Percentiles rank a stretch among this genome's conserved stretches.
These are phyloP conservation scores for Desmophyllum pertusum DNA, from an alignment of 92 coral and sea anemone species.

Conservation along the genomic window DNA sequence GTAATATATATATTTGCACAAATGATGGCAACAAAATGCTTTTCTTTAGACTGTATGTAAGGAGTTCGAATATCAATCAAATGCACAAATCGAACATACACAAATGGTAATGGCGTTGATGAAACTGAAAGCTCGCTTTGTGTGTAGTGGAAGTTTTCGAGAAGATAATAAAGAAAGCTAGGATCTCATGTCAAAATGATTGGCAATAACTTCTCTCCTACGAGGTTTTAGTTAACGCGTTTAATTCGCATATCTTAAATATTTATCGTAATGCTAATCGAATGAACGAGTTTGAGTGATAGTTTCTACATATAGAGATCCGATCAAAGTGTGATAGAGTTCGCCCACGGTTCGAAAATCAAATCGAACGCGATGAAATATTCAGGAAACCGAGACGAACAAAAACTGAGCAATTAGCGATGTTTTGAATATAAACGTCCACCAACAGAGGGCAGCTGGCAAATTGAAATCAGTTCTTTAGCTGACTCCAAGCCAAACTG, in stretches of 20 bases:
- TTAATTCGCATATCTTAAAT: slow-evolving; percentile 14
- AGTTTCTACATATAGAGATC: neutral
- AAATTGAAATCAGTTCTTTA: slow-evolving; percentile 14
- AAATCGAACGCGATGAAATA: neutral
- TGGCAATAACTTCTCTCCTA: slow-evolving; percentile 1
- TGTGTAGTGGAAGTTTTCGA: neutral
- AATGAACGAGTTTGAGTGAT: neutral
- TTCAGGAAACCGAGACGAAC: neutral
- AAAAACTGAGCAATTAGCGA: slow-evolving; percentile 34
- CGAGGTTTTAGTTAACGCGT: slow-evolving; percentile 22
- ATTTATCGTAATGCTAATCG: neutral
- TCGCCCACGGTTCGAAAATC: too few species aligned
- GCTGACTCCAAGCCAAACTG: neutral
- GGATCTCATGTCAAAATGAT: slow-evolving; percentile 8
- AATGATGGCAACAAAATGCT: slow-evolving; percentile 7
- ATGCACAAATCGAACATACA: neutral
- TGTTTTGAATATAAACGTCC: slow-evolving; percentile 15
- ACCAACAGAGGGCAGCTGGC: slow-evolving; percentile 7
- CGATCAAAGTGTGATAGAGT: neutral
- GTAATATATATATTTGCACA: slow-evolving; percentile 14
- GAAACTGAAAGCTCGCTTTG: too few species aligned
- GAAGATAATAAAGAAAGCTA: neutral
- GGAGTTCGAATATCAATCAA: neutral
- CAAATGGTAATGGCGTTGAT: neutral
- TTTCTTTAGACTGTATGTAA: neutral